Evolutionary conservation across 2,888 invertebrate genomes (phyloP), one percentile per base, ranked within the genome.

Genomic region (Thalpophila matura): DNA sequence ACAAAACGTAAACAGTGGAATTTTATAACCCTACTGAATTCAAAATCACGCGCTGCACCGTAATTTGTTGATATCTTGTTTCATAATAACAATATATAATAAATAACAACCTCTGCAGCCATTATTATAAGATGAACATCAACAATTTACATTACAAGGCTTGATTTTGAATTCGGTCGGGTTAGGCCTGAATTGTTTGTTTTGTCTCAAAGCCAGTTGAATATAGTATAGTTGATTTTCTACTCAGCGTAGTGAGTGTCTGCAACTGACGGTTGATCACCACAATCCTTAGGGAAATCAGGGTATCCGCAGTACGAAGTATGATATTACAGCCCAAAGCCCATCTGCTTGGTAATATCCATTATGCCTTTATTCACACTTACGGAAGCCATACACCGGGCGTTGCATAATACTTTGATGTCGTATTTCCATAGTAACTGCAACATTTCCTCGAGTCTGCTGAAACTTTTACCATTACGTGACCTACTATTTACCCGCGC

Each of bases 351-450:
- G 3, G 42, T 20, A 51, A 18, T 16, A 29, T 18, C 18, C 24
- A 40, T 63, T 53, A 37, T 29, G 18, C 18, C 56, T 31, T 33
- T 10, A 29, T 3, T 12, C 9, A 22, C 33, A 22, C 22, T 24
- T 24, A 24, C 27, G 4, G n/a, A 29, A 42, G 9, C 12, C n/a
- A 27, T 14, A 3, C 16, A 33, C 33, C 7, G n/a, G 18, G 35
- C 14, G 24, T 16, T 29, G 27, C 24, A 47, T 37, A 29, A 37
- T 27, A 59, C 33, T 46, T 42, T 43, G 42, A 60, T 43, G 27
- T 47, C 42, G 16, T 27, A 37, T 60, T 66, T 50, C n/a, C 49
- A 59, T 46, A 38, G 26, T 37, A 26, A 56, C 2, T 51, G 26
- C 40, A 22, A 46, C 7, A 37, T 46, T 46, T 27, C 31, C 29